Percentiles rank a stretch among this genome's conserved stretches.
Evolutionary conservation across 2,888 invertebrate species (phyloP).

Genomic region (Stictocephala bisonia): DNA sequence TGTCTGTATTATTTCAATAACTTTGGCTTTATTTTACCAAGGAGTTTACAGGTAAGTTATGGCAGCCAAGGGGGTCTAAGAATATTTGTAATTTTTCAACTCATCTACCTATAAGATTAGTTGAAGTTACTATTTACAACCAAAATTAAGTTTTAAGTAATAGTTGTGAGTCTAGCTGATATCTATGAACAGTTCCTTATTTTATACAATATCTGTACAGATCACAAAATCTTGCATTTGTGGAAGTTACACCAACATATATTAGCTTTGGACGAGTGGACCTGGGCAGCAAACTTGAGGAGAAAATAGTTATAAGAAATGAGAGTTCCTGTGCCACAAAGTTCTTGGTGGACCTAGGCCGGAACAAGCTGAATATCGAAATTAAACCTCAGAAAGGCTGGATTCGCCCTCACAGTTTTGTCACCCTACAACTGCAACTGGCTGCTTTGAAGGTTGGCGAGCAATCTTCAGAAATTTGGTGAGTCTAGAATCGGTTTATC

Average conservation of each 20-base stretch:
- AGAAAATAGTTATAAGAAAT: conserved; percentile 63
- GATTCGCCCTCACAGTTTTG: conserved; percentile 58
- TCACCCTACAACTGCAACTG: conserved; percentile 63
- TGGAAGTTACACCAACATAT: conserved; percentile 61
- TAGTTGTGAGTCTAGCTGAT: too few species aligned
- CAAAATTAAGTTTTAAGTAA: too few species aligned
- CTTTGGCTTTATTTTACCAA: too few species aligned
- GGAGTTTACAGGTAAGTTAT: too few species aligned
- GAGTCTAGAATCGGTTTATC: conserved; percentile 32
- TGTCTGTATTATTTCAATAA: too few species aligned
- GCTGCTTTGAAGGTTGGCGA: conserved; percentile 63
- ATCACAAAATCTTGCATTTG: conserved; percentile 58
- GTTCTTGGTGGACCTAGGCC: conserved; percentile 65
- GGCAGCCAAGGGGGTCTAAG: too few species aligned
- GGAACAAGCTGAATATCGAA: conserved; percentile 63
- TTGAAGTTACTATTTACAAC: too few species aligned
- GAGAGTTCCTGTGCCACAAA: conserved; percentile 63
- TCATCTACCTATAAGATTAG: too few species aligned
- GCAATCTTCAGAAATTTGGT: conserved; percentile 66
- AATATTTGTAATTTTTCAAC: too few species aligned
- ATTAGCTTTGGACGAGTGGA: conserved; percentile 66
- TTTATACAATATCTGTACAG: too few species aligned
- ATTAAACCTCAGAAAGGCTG: conserved; percentile 61
- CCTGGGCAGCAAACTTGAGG: conserved; percentile 63
- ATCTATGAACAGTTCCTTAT: too few species aligned